phyloP scores from a whole-genome alignment of 92 coral and sea anemone genomes.

The Micromussa lordhowensis region DNA sequence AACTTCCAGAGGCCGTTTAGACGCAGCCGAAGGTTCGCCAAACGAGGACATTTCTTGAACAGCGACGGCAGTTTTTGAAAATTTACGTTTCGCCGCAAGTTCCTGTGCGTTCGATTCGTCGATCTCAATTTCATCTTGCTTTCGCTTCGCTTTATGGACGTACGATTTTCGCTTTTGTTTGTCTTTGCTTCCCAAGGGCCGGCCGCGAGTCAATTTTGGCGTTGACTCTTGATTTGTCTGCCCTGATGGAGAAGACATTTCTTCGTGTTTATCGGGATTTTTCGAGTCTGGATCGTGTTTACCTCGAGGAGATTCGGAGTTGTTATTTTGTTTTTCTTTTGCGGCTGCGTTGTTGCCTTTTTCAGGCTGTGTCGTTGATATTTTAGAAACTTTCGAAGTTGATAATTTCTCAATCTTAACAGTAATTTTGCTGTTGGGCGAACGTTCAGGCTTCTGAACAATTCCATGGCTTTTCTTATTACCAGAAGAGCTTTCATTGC shows the following conservation, averaged over 20 bases:
- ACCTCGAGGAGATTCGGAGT: neutral
- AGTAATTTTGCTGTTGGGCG: slow-evolving; percentile 23
- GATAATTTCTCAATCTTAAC: slow-evolving; percentile 9
- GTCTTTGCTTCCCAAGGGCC: slow-evolving; percentile 87
- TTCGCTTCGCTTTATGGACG: slow-evolving; percentile 39
- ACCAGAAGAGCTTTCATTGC: neutral
- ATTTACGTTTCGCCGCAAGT: slow-evolving; percentile 21
- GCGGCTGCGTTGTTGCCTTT: neutral
- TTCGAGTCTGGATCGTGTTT: slow-evolving; percentile 11
- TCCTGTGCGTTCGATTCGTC: neutral
- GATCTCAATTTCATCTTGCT: neutral
- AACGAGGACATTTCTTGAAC: slow-evolving; percentile 35
- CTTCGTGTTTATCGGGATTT: slow-evolving; percentile 22
- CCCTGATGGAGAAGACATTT: neutral
- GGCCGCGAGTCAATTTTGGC: slow-evolving; percentile 35
- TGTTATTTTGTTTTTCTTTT: neutral
- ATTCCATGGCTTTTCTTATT: neutral
- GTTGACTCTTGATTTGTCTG: neutral
- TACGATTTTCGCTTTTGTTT: slow-evolving; percentile 80
- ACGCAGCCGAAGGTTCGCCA: neutral
- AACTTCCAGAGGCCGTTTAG: slow-evolving; percentile 63
- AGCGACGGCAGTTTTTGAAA: slow-evolving; percentile 37
- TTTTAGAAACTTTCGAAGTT: neutral
- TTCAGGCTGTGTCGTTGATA: slow-evolving; percentile 22
- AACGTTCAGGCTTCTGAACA: slow-evolving; percentile 4